These are phyloP conservation scores for Semotilus atromaculatus DNA, from an alignment of 2,797 vertebrate species.

Conservation along the genomic window DNA sequence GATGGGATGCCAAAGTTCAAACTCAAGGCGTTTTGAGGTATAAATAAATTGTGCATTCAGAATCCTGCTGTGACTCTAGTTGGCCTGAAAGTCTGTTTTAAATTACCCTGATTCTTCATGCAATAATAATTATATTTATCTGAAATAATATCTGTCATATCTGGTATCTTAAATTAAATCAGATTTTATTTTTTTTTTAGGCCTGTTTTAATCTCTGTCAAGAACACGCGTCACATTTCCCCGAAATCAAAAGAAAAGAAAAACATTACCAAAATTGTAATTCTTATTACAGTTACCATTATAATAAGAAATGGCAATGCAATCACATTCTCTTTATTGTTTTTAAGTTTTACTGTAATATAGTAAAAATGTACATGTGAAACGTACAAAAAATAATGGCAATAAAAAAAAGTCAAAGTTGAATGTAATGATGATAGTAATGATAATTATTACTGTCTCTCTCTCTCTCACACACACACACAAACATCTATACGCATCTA, in stretches of 20 bases:
- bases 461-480: no score
- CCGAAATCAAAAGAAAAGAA: background rate
- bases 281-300: no score
- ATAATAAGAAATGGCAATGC: no score
- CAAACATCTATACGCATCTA: no score
- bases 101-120: constrained; percentile 27
- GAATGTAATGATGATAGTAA: background rate
- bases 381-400: background rate
- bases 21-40: background rate
- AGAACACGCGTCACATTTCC: background rate
- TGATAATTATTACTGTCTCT: background rate
- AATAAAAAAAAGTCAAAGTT: background rate
- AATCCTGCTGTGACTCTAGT: constrained; percentile 14
- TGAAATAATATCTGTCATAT: background rate
- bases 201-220: background rate
- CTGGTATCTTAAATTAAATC: background rate
- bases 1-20: background rate
- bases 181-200: background rate
- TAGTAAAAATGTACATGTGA: background rate
- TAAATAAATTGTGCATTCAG: constrained; percentile 22
- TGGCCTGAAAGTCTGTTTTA: background rate
- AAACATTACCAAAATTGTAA: no score
- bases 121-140: constrained; percentile 16
- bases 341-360: background rate
- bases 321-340: background rate